Conservation (phyloP, 2,797 vertebrate species). For the Adelosebastes latens region DNA sequence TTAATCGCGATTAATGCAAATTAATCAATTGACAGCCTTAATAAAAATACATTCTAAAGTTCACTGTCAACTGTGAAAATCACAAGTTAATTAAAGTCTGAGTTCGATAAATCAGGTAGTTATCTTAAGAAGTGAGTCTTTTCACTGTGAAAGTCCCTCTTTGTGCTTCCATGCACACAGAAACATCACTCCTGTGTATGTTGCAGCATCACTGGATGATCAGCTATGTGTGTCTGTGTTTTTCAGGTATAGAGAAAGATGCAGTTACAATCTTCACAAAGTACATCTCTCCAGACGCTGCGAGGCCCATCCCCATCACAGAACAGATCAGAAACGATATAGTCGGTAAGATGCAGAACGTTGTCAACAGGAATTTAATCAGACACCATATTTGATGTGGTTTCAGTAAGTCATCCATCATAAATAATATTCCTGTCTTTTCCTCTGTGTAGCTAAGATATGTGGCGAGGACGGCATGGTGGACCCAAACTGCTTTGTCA, state of each 20-base stretch:
- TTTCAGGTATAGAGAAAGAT: slow-evolving; percentile 95
- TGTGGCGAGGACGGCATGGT: slow-evolving; percentile 98
- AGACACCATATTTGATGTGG: not conserved
- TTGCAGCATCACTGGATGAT: not conserved
- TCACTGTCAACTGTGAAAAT: too few relatives aligned
- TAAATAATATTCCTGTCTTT: not conserved
- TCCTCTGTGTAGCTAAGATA: slow-evolving; percentile 89
- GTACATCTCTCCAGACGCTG: slow-evolving; percentile 97
- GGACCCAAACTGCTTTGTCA: slow-evolving; percentile 97
- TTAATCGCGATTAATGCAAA: too few relatives aligned
- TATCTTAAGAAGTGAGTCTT: not conserved
- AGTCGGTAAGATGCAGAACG: slow-evolving; percentile 86
- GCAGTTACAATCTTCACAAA: slow-evolving; percentile 98
- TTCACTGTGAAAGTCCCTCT: not conserved
- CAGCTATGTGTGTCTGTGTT: not conserved
- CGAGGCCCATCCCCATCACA: slow-evolving; percentile 95
- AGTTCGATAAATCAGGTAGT: not conserved
- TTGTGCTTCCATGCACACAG: not conserved
- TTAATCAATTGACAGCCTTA: too few relatives aligned
- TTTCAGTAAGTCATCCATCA: not conserved
- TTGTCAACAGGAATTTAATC: too few relatives aligned
- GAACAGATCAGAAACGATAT: slow-evolving; percentile 97
- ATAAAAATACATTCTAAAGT: not conserved
- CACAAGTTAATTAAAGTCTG: not conserved
- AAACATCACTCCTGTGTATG: not conserved